Evolutionary conservation across 1,140 invertebrate species (phyloP), one percentile per base, ranked within the genome.

Genomic region (Drosophila truncata): DNA sequence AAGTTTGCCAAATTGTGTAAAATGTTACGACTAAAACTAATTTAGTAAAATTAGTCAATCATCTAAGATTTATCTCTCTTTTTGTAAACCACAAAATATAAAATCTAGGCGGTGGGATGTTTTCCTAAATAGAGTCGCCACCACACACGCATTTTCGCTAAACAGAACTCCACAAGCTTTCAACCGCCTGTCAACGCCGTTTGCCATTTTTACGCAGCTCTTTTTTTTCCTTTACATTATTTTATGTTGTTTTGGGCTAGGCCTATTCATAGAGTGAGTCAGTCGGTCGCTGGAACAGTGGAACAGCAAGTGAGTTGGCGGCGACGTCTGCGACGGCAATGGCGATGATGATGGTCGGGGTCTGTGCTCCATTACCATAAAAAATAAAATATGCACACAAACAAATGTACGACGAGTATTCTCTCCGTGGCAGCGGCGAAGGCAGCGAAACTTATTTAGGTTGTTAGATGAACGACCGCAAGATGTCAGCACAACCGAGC

Each of bases 391-490:
- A 76, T 20, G 60, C 57, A 54, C 29, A 79, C 59, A 57, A 58
- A 52, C 60, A 81, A 59, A 76, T 50, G 60, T 54, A 67, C 60
- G 8, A 31, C 33, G 35, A 44, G 29, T 58, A 27, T 58, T 52
- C 63, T 50, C 62, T 50, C 44, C 44, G 39, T 69, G 62, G 59
- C 50, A 54, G 49, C 27, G 13, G 50, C 41, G 58, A 71, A 73
- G 80, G 67, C 80, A 78, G 80, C 75, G 62, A 82, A 78, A 82
- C 80, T 82, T 83, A 84, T 83, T 83, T 84, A 83, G 81, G 81
- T 83, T 83, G 81, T 84, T 80, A 71, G 81, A 80, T 83, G 81
- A 83, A 83, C 81, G 81, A 80, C 81, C 80, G 76, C 71, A 69
- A 82, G 67, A 78, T 63, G 74, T 60, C 60, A 63, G 49, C 62